Evolutionary conservation across 2,888 invertebrate species (phyloP), one percentile per base, ranked within the genome.

Genomic region (Frankliniella fusca): DNA sequence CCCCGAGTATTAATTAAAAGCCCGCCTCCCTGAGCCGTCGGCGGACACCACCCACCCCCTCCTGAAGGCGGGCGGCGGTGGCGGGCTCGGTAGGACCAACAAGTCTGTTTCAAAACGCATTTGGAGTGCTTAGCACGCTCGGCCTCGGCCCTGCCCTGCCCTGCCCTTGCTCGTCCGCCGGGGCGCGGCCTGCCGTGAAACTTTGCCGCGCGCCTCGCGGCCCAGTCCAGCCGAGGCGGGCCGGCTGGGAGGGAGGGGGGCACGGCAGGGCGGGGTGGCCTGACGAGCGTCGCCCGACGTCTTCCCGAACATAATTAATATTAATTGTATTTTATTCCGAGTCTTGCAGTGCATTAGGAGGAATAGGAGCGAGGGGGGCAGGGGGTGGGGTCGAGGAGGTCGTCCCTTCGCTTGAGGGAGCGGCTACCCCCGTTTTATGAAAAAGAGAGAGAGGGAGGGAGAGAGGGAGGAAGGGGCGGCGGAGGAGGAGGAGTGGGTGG

Each of bases 281-380:
- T 20, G 18, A 54, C 20, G 54, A 54, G 20, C 15, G 18, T 54
- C 20, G 54, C 54, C 15, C 54, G 61, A 61, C 61, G 61, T 61
- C 70, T 76, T 27, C 70, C 27, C 70, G 70, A 76, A 76, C 70
- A 76, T 23, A 76, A 76, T 76, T 76, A 76, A 76, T 76, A 76
- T 76, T 76, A 76, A 76, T 76, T 76, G 70, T 76, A 76, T 76
- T 76, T 76, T 76, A 76, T 76, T 76, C 70, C 70, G 27, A 76
- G 70, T 76, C 70, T 27, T 76, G 70, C 70, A 76, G 70, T 76
- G 70, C 70, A 76, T 76, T 76, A 76, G 27, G 38, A 38, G 38
- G 38, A 38, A 38, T 38, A 38, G 38, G 38, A 38, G 38, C 5
- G 5, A 38, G 38, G 38, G 5, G 38, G 2, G 54, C n/a, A n/a